Evolutionary conservation across 2,888 invertebrate species (phyloP).

Genomic region (Xanthorhoe spadicearia): DNA sequence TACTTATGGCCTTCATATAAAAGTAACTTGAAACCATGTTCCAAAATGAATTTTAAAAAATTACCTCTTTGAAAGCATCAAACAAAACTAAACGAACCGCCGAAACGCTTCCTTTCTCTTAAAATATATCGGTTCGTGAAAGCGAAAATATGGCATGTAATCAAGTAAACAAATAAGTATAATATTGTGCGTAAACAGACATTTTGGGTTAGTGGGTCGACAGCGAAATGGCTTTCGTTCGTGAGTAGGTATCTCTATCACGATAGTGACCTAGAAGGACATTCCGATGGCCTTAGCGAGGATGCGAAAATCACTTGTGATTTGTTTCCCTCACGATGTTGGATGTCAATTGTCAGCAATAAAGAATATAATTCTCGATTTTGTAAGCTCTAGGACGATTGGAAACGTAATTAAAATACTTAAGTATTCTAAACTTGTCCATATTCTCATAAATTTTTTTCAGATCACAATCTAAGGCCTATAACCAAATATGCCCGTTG

Average conservation of each 20-base stretch:
- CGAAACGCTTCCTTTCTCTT: constrained; percentile 31
- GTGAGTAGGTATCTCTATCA: constrained; percentile 61
- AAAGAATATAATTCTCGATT: background rate
- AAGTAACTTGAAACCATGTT: too few species aligned
- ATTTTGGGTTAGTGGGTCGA: constrained; percentile 69
- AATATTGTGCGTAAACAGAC: constrained; percentile 56
- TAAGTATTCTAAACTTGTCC: too few species aligned
- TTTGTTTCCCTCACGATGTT: background rate
- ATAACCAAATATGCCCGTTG: too few species aligned
- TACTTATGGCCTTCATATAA: too few species aligned
- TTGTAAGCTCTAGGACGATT: too few species aligned
- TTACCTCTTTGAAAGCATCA: constrained; percentile 3
- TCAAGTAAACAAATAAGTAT: constrained; percentile 59
- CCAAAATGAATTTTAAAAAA: background rate
- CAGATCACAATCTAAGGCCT: too few species aligned
- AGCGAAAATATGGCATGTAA: constrained; percentile 42
- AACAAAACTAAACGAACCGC: constrained; percentile 9
- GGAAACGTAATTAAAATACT: too few species aligned
- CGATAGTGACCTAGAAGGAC: constrained; percentile 71
- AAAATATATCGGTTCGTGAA: constrained; percentile 34
- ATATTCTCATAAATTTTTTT: too few species aligned
- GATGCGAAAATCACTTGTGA: constrained; percentile 8
- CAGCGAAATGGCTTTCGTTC: constrained; percentile 73
- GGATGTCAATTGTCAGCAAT: background rate
- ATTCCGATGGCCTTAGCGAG: constrained; percentile 60